phyloP scores from a whole-genome alignment of 2,797 vertebrate genomes.

The Oreonectes daqikongensis region DNA sequence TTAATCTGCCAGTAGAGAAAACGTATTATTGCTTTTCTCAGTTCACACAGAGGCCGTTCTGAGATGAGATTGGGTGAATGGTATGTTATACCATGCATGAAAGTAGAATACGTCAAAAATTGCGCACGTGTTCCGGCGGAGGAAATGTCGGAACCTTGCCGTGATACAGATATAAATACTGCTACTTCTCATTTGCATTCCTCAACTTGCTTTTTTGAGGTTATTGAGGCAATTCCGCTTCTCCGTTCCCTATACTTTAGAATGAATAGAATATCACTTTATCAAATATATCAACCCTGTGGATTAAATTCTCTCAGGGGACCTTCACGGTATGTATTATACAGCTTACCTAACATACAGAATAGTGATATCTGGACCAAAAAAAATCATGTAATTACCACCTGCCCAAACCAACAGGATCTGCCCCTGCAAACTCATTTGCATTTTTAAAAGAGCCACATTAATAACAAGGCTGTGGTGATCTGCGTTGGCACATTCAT shows the following conservation, averaged over 20 bases:
- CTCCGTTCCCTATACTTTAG: slow-evolving; percentile 14
- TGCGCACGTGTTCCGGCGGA: slow-evolving; percentile 19
- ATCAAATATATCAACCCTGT: slow-evolving; percentile 32
- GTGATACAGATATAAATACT: slow-evolving; percentile 39
- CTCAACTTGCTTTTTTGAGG: slow-evolving; percentile 22
- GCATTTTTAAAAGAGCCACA: slow-evolving; percentile 50
- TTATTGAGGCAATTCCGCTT: slow-evolving; percentile 5
- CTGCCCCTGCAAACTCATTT: slow-evolving; percentile 34
- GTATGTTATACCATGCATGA: slow-evolving; percentile 54
- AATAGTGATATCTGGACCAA: background rate
- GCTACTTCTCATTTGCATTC: slow-evolving; percentile 41
- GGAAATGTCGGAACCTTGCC: slow-evolving; percentile 22
- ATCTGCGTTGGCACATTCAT: slow-evolving; percentile 30
- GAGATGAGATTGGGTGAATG: slow-evolving; percentile 22
- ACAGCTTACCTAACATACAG: slow-evolving; percentile 25
- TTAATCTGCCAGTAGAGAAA: slow-evolving; percentile 51
- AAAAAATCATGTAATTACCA: slow-evolving; percentile 10
- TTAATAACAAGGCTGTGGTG: slow-evolving; percentile 53
- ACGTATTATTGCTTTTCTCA: slow-evolving; percentile 48
- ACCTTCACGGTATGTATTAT: background rate
- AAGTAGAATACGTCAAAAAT: slow-evolving; percentile 52
- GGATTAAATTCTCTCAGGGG: slow-evolving; percentile 38
- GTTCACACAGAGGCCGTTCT: slow-evolving; percentile 20
- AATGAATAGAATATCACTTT: slow-evolving; percentile 45
- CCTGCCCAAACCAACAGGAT: slow-evolving; percentile 33